Percentiles rank a stretch among this genome's conserved stretches.
Evolutionary conservation across 2,113 vertebrate species (phyloP).

Genomic region (Otus sunia): DNA sequence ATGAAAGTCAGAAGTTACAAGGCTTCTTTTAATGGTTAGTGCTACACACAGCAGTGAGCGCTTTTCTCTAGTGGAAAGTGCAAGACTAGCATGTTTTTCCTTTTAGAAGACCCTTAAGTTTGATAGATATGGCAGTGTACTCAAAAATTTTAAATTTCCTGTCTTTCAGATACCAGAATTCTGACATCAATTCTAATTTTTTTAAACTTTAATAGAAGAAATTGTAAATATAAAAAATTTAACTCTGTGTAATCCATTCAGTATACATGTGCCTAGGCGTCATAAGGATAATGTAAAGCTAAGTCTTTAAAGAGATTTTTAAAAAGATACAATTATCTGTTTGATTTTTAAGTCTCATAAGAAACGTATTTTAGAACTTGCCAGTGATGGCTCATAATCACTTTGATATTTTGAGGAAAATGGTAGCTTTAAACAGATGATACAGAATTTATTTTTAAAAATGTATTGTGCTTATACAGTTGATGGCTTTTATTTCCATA

Average conservation of each 20-base stretch:
- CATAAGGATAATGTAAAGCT: conserved; percentile 21
- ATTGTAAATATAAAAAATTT: conserved; percentile 16
- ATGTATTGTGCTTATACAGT: conserved; percentile 85
- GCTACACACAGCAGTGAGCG: neutral
- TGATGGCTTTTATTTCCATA: conserved; percentile 85
- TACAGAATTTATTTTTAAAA: conserved; percentile 80
- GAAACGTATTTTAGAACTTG: conserved; percentile 74
- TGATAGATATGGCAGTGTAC: neutral
- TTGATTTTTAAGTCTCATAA: conserved; percentile 62
- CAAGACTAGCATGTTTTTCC: neutral
- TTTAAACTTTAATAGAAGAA: neutral
- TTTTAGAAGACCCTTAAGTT: neutral
- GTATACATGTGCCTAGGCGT: neutral
- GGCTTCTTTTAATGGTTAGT: neutral
- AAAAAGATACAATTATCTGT: conserved; percentile 59
- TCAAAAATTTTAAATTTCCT: neutral
- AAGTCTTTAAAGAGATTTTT: conserved; percentile 22
- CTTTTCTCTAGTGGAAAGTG: neutral
- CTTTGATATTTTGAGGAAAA: conserved; percentile 78
- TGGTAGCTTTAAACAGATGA: conserved; percentile 78
- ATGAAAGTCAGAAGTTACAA: neutral
- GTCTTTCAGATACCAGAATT: conserved; percentile 4
- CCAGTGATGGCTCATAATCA: conserved; percentile 77
- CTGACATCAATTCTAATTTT: neutral
- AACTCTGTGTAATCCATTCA: neutral